Evolutionary conservation across 53 echinoderm and acorn worm species (phyloP).

Genomic region (Paelopatides confundens): DNA sequence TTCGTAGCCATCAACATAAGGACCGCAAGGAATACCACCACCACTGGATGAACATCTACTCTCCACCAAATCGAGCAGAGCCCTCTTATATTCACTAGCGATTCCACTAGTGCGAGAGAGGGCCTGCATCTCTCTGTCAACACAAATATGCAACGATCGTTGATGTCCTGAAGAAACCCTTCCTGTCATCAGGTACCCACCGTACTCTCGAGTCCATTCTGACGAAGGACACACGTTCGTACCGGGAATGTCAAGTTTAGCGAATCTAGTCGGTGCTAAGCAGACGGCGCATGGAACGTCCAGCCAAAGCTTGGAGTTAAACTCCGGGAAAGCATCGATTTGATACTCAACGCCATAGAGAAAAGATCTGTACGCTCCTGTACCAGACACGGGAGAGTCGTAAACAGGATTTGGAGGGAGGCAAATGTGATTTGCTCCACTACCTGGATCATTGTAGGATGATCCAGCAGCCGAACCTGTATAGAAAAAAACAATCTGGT

Average conservation of each 20-base stretch:
- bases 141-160: conserved; percentile 22
- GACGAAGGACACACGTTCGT: not conserved
- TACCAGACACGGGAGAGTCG: not conserved
- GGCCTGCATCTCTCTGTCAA: not conserved
- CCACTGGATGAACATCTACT: conserved; percentile 29
- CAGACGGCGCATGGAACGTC: conserved; percentile 31
- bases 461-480: not conserved
- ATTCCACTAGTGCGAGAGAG: not conserved
- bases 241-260: not conserved
- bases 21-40: conserved; percentile 55
- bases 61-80: conserved; percentile 53
- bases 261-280: not conserved
- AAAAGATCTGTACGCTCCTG: not conserved
- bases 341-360: conserved; percentile 57
- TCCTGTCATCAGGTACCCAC: conserved; percentile 2
- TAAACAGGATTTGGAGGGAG: conserved; percentile 43
- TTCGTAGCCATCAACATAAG: conserved; percentile 58
- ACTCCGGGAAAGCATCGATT: not conserved
- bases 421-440: conserved; percentile 38
- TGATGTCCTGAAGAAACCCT: not conserved
- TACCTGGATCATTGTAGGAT: not conserved
- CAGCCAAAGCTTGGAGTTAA: not conserved
- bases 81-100: not conserved
- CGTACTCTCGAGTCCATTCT: conserved; percentile 25
- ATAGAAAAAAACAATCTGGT: no score